Evolutionary conservation across 2,797 vertebrate species (phyloP).

Genomic region (Orientallactaga sibirica): DNA sequence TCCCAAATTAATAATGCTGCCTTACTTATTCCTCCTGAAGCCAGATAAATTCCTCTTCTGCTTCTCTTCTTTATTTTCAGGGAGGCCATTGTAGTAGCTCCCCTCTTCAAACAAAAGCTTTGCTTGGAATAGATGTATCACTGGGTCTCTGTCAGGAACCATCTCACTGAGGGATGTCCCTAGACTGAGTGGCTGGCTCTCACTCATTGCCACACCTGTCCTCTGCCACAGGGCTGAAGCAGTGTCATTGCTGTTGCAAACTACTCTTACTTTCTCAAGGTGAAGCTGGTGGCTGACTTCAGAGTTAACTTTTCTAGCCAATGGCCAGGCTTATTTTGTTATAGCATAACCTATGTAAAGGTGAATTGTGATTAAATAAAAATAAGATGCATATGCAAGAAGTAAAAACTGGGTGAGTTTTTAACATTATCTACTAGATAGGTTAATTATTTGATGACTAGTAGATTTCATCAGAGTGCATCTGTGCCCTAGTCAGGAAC

Average conservation of each 20-base stretch:
- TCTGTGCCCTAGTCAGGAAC: conserved; percentile 23
- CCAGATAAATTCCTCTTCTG: background rate
- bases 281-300: background rate
- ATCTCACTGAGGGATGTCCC: background rate
- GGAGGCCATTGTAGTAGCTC: background rate
- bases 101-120: conserved; percentile 32
- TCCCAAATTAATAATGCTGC: background rate
- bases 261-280: background rate
- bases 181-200: background rate
- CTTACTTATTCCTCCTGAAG: background rate
- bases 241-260: background rate
- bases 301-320: background rate
- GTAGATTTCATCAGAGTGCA: conserved; percentile 47
- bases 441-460: conserved; percentile 16
- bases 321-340: background rate
- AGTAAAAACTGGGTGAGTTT: conserved; percentile 2
- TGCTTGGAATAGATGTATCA: conserved; percentile 10
- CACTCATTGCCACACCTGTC: background rate
- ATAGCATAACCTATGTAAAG: background rate
- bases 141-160: background rate
- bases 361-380: background rate
- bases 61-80: conserved; percentile 36
- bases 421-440: background rate
- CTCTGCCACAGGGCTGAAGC: accelerated
- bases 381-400: background rate